Base-by-base conservation (phyloP, 2,797 vertebrate species). In the Chanos chanos region DNA sequence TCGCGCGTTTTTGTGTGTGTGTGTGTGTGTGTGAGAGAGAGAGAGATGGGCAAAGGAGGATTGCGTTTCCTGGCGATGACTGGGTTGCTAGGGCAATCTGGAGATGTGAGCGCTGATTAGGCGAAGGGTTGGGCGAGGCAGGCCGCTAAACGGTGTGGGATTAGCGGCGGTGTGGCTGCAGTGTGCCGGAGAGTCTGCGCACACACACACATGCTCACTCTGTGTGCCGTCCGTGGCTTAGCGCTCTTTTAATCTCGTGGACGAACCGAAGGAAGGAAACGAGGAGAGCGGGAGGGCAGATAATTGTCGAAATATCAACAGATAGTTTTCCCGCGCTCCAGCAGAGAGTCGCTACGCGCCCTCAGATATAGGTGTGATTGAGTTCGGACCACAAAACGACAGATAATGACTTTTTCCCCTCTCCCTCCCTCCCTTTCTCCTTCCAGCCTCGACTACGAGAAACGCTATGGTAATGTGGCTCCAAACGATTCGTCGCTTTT, bases 71-170 rank as follows among this genome's bases (percentile, higher is more conserved):
- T 8, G 34, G 28, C 45, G 54, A 75, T 37, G 76, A 75, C 79
- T 81, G 77, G 74, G 81, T 82, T 86, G 83, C 86, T 70, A 80
- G 73, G 84, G 83, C 62, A 71, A 82, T 81, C 39, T 64, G 73
- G 73, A 68, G 80, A 85, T 86, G 76, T 77, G 83, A 83, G 82
- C 80, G 52, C 75, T 87, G 87, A 89, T 89, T 89, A 88, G 77
- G 72, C 64, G 78, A 75, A 67, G 68, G 76, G 81, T 76, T 68
- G 83, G 80, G 54, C 64, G 43, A 78, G 62, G 78, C 68, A 60
- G 78, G 80, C 78, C 69, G 79, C 71, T 87, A 87, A 89, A 87
- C 77, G 81, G 75, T 83, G 82, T 83, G 84, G 87, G 88, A 89
- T 90, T 86, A 88, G 85, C 83, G 75, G 75, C 71, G 76, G 77